phyloP scores from a whole-genome alignment of 2,888 invertebrate genomes.

The Drosophila neotestacea region DNA sequence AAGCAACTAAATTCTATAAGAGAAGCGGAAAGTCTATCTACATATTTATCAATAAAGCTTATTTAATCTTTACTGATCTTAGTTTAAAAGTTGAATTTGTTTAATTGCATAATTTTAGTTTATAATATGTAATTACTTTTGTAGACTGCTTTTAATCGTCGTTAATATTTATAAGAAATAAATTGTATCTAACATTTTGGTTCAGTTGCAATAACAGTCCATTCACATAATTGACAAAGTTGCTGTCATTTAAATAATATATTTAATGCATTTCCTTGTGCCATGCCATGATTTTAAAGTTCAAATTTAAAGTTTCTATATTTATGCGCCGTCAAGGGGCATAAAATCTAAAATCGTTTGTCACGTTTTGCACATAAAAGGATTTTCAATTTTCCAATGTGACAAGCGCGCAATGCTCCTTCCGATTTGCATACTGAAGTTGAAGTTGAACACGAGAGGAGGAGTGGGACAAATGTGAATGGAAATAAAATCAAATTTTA shows the following conservation, averaged over 20 bases:
- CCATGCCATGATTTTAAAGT: conserved; percentile 31
- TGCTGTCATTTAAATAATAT: conserved; percentile 1
- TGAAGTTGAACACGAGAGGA: conserved; percentile 12
- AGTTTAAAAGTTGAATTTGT: too few species aligned
- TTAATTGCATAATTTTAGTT: too few species aligned
- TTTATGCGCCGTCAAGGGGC: conserved; percentile 44
- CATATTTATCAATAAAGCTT: too few species aligned
- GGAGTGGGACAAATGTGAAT: conserved; percentile 12
- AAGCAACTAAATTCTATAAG: too few species aligned
- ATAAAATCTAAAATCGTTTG: conserved; percentile 72
- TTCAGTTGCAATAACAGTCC: neutral
- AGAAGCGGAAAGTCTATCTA: too few species aligned
- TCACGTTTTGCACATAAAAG: conserved; percentile 79
- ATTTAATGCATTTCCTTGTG: conserved; percentile 8
- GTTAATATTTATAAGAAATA: too few species aligned
- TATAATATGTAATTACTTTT: too few species aligned
- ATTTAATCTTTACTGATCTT: too few species aligned
- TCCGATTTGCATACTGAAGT: conserved; percentile 67
- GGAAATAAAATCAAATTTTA: conserved; percentile 73
- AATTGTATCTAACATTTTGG: too few species aligned
- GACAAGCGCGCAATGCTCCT: conserved; percentile 56
- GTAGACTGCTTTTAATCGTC: too few species aligned
- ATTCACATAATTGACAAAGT: neutral
- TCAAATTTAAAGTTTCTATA: conserved; percentile 42
- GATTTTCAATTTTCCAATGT: conserved; percentile 78